Percentiles rank a stretch among this genome's conserved stretches.
phyloP scores from a whole-genome alignment of 2,797 vertebrate species.

The Emydoidea blandingii region DNA sequence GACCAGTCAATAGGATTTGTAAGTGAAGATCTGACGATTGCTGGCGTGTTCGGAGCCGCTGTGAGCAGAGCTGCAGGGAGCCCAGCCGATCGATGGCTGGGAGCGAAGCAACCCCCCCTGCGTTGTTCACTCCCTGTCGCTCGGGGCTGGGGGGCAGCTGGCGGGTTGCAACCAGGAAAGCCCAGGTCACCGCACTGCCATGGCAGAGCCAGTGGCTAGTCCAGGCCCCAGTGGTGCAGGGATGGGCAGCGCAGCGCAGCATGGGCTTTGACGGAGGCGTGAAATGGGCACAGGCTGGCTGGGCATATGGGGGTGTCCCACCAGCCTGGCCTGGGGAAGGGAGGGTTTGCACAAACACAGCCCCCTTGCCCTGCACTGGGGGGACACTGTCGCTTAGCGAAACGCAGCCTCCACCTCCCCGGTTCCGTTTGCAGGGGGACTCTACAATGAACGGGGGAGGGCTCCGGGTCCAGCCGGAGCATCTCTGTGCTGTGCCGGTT shows the following conservation, averaged over 20 bases:
- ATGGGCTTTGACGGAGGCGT: background rate
- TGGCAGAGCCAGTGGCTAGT: background rate
- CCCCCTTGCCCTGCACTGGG: too few species aligned
- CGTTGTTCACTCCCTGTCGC: background rate
- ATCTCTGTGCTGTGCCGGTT: background rate
- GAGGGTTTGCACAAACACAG: background rate
- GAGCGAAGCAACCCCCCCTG: background rate
- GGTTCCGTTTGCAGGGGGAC: background rate
- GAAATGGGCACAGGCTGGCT: background rate
- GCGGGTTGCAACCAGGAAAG: too few species aligned
- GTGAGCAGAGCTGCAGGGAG: background rate
- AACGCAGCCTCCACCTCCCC: background rate
- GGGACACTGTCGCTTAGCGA: background rate
- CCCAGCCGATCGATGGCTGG: background rate
- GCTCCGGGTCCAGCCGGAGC: background rate
- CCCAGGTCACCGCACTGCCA: background rate
- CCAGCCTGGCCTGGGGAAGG: background rate
- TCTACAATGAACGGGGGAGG: slow-evolving; percentile 11
- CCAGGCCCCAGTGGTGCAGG: background rate
- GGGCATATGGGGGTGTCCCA: too few species aligned
- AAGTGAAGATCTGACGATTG: background rate
- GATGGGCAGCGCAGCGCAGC: background rate
- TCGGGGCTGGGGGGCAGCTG: background rate
- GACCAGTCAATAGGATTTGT: background rate
- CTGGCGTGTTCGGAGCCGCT: background rate